phyloP scores from a whole-genome alignment of 1,140 invertebrate genomes.

The Habropoda laboriosa region DNA sequence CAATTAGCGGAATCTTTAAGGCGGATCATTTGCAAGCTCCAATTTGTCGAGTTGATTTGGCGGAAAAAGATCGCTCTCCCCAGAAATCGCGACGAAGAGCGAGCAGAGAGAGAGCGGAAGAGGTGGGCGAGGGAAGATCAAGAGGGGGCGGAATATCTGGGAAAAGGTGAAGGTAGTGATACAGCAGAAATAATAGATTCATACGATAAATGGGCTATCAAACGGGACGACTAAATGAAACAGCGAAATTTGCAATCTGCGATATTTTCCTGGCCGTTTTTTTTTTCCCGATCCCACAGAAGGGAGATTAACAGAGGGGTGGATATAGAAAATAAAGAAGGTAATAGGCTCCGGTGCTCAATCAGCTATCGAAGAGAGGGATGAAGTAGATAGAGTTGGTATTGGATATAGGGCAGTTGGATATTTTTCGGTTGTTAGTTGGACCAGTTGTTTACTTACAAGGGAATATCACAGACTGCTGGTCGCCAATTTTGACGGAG shows the following conservation, averaged over 20 bases:
- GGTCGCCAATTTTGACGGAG: too few relatives aligned
- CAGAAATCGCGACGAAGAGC: constrained; percentile 32
- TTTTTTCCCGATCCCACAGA: background rate
- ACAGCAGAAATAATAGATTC: constrained; percentile 20
- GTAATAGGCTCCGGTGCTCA: background rate
- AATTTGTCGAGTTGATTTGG: constrained; percentile 71
- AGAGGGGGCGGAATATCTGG: constrained; percentile 1
- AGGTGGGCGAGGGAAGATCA: background rate
- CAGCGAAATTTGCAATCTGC: background rate
- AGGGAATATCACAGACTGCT: too few relatives aligned
- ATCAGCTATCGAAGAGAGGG: background rate
- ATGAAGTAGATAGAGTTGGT: background rate
- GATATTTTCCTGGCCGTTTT: background rate
- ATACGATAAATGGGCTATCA: constrained; percentile 4
- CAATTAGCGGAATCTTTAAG: constrained; percentile 75
- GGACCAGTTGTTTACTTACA: too few relatives aligned
- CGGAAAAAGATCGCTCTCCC: constrained; percentile 41
- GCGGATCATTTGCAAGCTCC: constrained; percentile 73
- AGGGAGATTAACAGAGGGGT: background rate
- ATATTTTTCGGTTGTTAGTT: too few relatives aligned
- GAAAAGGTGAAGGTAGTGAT: constrained; percentile 4
- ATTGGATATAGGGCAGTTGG: too few relatives aligned
- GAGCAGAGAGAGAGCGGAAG: background rate
- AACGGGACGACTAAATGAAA: background rate
- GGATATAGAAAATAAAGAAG: background rate